Evolutionary conservation across 2,797 vertebrate genomes (phyloP).

Genomic region (Lacerta bilineata): DNA sequence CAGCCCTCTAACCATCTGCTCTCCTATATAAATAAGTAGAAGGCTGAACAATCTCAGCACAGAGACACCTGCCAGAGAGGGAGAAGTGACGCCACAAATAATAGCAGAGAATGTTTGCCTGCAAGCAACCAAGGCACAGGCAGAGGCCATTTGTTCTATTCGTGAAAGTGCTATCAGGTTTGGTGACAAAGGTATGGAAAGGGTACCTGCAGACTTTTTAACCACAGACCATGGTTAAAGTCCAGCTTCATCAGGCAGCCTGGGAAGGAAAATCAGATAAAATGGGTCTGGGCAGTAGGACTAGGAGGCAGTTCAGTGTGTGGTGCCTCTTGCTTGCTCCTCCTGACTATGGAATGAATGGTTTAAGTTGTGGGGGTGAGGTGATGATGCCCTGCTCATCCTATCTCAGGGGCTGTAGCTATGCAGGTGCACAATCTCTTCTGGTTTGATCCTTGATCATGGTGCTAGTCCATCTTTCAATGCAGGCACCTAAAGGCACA

Average conservation of each 20-base stretch:
- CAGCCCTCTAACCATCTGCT: constrained; percentile 69
- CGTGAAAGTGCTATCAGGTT: neutral
- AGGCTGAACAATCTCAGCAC: constrained; percentile 32
- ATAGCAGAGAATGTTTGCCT: neutral
- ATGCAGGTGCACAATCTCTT: too few relatives aligned
- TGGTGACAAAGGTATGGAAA: neutral
- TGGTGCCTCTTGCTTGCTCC: neutral
- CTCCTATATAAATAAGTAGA: constrained; percentile 55
- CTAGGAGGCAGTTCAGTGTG: too few relatives aligned
- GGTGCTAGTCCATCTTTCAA: neutral
- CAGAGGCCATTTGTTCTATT: neutral
- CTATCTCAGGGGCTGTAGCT: neutral
- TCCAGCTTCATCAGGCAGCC: too few relatives aligned
- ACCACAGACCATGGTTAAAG: neutral
- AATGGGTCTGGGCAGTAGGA: neutral
- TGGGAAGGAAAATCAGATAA: neutral
- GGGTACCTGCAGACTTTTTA: neutral
- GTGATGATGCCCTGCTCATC: neutral
- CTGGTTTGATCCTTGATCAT: too few relatives aligned
- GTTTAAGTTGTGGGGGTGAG: neutral
- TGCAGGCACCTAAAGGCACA: neutral
- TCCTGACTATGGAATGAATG: neutral
- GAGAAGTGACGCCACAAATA: neutral
- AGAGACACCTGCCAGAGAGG: constrained; percentile 1
- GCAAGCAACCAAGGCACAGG: neutral